These are phyloP conservation scores for Rhinoderma darwinii DNA, from an alignment of 2,113 vertebrate genomes.

Conservation along the genomic window DNA sequence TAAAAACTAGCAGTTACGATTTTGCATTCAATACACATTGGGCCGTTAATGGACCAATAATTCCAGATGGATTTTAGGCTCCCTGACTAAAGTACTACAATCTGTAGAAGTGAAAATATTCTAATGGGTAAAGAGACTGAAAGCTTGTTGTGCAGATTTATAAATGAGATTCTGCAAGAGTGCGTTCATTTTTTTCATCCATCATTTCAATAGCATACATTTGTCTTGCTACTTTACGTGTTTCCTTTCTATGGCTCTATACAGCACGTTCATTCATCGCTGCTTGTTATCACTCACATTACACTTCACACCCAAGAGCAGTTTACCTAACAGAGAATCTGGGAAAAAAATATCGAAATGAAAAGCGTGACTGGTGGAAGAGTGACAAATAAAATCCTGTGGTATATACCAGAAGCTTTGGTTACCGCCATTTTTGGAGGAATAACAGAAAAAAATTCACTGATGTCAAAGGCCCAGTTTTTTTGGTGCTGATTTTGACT, in stretches of 20 bases:
- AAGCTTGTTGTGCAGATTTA: constrained; percentile 10
- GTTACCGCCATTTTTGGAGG: background rate
- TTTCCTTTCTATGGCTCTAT: background rate
- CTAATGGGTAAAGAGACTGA: constrained; percentile 15
- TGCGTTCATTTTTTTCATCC: constrained; percentile 19
- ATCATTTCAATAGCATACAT: background rate
- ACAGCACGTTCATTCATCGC: background rate
- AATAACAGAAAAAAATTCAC: background rate
- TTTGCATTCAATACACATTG: constrained; percentile 28
- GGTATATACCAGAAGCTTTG: background rate
- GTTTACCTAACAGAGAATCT: background rate
- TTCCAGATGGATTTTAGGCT: constrained; percentile 29
- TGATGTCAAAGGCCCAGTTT: too few species aligned
- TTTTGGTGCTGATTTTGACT: too few species aligned
- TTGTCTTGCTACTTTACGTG: background rate
- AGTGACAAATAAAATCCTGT: background rate
- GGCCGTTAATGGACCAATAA: constrained; percentile 30
- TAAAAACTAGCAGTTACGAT: constrained; percentile 14
- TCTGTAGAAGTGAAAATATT: constrained; percentile 9
- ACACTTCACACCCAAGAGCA: background rate
- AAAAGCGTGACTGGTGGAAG: background rate
- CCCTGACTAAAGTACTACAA: constrained; percentile 32
- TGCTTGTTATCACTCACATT: background rate
- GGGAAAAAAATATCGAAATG: background rate
- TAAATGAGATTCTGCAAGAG: constrained; percentile 30